Conservation (phyloP, 2,113 vertebrate genomes). For the Bos javanicus region DNA sequence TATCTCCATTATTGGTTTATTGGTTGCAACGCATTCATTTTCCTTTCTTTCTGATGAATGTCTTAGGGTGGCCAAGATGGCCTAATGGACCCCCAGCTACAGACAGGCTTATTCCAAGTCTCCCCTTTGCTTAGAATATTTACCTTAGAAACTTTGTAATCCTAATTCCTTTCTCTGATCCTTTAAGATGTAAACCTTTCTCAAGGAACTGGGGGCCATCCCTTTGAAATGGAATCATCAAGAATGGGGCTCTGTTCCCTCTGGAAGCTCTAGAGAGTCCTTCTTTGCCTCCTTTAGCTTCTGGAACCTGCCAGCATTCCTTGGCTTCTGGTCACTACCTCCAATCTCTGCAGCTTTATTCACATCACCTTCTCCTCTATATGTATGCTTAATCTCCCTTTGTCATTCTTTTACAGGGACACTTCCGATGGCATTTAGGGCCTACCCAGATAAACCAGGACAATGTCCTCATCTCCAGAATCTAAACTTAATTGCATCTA, state of each 20-base stretch:
- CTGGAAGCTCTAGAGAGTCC: rapidly evolving
- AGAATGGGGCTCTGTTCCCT: neutral
- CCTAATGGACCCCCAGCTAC: neutral
- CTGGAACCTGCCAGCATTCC: neutral
- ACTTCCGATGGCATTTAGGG: neutral
- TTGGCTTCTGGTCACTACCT: neutral
- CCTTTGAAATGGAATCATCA: neutral
- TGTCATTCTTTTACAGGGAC: neutral
- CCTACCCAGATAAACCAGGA: neutral
- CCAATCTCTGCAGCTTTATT: neutral
- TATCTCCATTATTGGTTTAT: neutral
- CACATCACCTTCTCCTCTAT: neutral
- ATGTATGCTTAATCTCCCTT: neutral
- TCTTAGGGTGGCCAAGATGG: neutral
- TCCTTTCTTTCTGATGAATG: neutral
- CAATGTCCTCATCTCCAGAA: neutral
- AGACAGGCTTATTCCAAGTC: neutral
- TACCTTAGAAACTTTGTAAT: neutral
- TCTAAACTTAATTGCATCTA: neutral
- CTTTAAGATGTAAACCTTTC: neutral
- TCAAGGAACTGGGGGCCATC: neutral
- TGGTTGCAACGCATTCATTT: neutral
- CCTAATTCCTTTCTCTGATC: neutral
- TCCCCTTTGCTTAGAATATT: neutral
- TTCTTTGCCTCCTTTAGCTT: neutral